Evolutionary conservation across 2,113 vertebrate genomes (phyloP).

Genomic region (Sakesphorus luctuosus): DNA sequence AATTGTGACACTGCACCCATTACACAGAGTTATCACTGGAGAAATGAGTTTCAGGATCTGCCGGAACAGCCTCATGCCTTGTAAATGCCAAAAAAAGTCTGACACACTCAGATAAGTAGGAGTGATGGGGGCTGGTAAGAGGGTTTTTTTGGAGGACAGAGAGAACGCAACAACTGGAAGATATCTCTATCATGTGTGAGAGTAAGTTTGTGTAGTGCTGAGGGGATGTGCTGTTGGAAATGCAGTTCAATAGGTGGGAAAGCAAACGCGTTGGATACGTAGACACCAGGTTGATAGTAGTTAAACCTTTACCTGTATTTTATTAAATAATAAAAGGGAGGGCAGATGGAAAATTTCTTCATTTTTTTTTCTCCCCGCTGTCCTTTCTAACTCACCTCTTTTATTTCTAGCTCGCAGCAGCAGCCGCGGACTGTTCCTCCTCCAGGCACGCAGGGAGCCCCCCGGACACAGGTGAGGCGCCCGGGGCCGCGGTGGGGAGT

Average conservation of each 20-base stretch:
- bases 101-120: not conserved
- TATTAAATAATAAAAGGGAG: not conserved
- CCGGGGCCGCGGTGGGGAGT: not conserved
- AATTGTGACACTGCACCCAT: no score
- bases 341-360: no score
- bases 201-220: not conserved
- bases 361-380: no score
- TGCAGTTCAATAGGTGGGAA: not conserved
- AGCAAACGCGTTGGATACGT: not conserved
- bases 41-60: not conserved
- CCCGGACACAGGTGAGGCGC: not conserved
- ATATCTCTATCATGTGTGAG: fast-evolving
- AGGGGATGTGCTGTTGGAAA: not conserved
- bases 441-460: not conserved
- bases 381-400: not conserved
- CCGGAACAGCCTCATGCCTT: not conserved
- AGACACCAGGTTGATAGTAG: not conserved
- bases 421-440: fast-evolving
- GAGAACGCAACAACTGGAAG: not conserved
- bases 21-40: not conserved
- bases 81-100: not conserved
- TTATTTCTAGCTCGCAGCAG: not conserved
- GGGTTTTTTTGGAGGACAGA: not conserved
- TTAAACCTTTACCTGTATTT: not conserved
- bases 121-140: not conserved